These are phyloP conservation scores for Drosophila chauvacae DNA, from an alignment of 1,140 invertebrate species.

Conservation along the genomic window DNA sequence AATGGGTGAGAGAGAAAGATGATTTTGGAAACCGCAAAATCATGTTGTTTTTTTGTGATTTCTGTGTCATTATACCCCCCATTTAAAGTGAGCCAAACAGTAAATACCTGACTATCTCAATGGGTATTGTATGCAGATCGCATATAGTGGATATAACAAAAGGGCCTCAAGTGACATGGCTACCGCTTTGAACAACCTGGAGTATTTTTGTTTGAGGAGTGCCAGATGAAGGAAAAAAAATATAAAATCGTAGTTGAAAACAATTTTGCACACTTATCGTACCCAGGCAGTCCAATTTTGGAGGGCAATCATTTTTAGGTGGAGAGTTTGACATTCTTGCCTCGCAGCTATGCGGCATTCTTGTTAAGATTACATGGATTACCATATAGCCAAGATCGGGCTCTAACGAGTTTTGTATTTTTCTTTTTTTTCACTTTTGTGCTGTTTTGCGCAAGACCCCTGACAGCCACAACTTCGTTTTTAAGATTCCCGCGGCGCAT, in stretches of 20 bases:
- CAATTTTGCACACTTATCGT: slow-evolving; percentile 37
- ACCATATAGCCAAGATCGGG: slow-evolving; percentile 34
- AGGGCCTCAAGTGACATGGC: slow-evolving; percentile 54
- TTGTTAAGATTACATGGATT: slow-evolving; percentile 50
- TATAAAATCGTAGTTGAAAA: slow-evolving; percentile 15
- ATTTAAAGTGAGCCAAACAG: slow-evolving; percentile 36
- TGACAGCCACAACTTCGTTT: slow-evolving; percentile 43
- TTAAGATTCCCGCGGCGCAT: slow-evolving; percentile 62
- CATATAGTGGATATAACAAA: slow-evolving; percentile 37
- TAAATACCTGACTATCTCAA: slow-evolving; percentile 50
- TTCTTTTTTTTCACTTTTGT: slow-evolving; percentile 16
- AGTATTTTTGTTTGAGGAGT: slow-evolving; percentile 41
- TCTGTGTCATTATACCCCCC: slow-evolving; percentile 59
- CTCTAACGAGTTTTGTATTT: slow-evolving; percentile 35
- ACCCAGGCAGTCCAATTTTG: slow-evolving; percentile 23
- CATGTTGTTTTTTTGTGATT: slow-evolving; percentile 54
- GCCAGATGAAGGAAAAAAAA: slow-evolving; percentile 14
- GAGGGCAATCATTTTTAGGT: slow-evolving; percentile 46
- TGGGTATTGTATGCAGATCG: slow-evolving; percentile 74
- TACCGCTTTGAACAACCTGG: slow-evolving; percentile 38
- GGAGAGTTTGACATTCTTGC: slow-evolving; percentile 51
- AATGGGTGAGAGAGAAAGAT: slow-evolving; percentile 41
- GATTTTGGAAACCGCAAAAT: slow-evolving; percentile 66
- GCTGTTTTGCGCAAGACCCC: slow-evolving; percentile 44
- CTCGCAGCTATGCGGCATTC: slow-evolving; percentile 38